These are phyloP conservation scores for Eubasilissa splendida DNA, from an alignment of 2,888 invertebrate species.

Conservation along the genomic window DNA sequence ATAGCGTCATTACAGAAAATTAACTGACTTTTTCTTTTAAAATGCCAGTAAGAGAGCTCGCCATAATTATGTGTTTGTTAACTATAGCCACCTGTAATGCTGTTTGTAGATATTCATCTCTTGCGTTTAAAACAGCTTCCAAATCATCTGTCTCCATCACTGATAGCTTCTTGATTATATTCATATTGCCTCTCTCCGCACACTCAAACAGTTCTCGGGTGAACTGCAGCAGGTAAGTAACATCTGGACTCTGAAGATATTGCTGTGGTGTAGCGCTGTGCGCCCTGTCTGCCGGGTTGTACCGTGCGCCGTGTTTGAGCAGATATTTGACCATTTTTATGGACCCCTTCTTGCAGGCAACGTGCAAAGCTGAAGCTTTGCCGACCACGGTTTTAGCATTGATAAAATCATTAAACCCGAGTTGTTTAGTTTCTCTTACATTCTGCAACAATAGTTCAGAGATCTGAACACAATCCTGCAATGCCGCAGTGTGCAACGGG, in stretches of 20 bases:
- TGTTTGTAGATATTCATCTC: neutral
- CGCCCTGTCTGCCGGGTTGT: neutral
- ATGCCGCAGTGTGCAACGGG: constrained; percentile 82
- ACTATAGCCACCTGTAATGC: neutral
- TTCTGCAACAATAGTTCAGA: constrained; percentile 63
- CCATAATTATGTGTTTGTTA: too few species aligned
- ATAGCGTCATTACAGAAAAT: too few species aligned
- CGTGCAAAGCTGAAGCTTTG: neutral
- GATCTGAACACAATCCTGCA: constrained; percentile 70
- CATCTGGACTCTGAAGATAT: neutral
- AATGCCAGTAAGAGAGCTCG: too few species aligned
- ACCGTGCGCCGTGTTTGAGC: neutral
- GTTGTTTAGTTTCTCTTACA: neutral
- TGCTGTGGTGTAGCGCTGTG: neutral
- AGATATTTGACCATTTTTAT: neutral
- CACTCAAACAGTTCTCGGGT: neutral
- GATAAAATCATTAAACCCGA: neutral
- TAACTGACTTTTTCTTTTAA: too few species aligned
- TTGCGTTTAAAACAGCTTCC: neutral
- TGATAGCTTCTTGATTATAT: neutral
- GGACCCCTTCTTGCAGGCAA: neutral
- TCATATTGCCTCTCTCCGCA: neutral
- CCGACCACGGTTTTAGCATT: neutral
- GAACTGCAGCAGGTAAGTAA: neutral
- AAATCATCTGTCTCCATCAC: neutral